phyloP scores from a whole-genome alignment of 2,113 vertebrate species.

The Channa argus region DNA sequence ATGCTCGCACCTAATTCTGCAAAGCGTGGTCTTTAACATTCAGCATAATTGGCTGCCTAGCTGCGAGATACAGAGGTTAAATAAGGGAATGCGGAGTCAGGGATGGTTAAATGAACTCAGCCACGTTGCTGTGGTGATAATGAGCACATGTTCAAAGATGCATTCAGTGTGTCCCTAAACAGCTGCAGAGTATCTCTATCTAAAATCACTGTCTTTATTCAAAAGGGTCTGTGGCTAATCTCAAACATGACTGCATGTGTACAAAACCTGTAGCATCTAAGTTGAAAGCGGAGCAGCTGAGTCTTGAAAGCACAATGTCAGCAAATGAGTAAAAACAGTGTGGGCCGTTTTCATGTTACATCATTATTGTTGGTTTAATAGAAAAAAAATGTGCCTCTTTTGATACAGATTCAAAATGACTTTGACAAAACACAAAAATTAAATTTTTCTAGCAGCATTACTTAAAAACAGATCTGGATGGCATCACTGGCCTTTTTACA shows the following conservation, averaged over 20 bases:
- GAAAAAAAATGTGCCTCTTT: conserved; percentile 64
- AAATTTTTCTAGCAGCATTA: conserved; percentile 76
- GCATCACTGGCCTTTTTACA: conserved; percentile 61
- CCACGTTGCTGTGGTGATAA: conserved; percentile 64
- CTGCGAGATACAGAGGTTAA: conserved; percentile 39
- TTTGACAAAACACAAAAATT: conserved; percentile 49
- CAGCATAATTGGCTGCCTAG: conserved; percentile 6
- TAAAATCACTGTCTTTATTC: not conserved
- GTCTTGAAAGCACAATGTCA: not conserved
- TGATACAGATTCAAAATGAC: conserved; percentile 70
- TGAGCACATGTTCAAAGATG: conserved; percentile 17
- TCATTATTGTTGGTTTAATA: conserved; percentile 78
- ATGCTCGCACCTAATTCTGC: conserved; percentile 13
- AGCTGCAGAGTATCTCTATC: conserved; percentile 18
- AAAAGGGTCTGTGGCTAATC: conserved; percentile 35
- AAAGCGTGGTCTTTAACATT: conserved; percentile 35
- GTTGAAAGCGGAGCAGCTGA: conserved; percentile 13
- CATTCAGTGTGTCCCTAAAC: conserved; percentile 9
- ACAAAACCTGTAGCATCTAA: not conserved
- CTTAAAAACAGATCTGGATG: conserved; percentile 61
- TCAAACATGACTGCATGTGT: conserved; percentile 1
- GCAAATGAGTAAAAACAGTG: conserved; percentile 33
- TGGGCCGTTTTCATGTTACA: conserved; percentile 59
- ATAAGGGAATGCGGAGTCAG: conserved; percentile 22
- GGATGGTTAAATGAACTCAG: conserved; percentile 44